phyloP scores from a whole-genome alignment of 2,113 vertebrate genomes.

The Scatophagus argus region DNA sequence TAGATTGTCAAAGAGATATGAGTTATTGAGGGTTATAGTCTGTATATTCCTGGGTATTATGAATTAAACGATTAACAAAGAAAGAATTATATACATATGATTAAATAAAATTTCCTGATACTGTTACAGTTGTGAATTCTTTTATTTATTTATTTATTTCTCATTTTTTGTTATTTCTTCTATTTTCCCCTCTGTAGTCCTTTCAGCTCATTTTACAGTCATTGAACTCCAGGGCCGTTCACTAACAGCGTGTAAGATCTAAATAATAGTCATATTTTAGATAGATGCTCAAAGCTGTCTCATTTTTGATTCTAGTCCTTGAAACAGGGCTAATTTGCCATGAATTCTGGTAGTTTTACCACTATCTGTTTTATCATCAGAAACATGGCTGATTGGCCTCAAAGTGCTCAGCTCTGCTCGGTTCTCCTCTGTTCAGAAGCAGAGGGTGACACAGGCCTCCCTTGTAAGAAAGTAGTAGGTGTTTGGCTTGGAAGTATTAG shows the following conservation, averaged over 20 bases:
- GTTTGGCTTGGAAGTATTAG: background rate
- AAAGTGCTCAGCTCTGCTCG: too few species aligned
- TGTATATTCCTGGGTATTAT: slow-evolving; percentile 87
- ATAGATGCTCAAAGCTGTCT: background rate
- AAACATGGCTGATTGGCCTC: background rate
- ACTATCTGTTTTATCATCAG: too few species aligned
- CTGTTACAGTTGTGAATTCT: slow-evolving; percentile 62
- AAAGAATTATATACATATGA: slow-evolving; percentile 86
- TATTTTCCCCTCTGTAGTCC: background rate
- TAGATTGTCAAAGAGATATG: slow-evolving; percentile 80
- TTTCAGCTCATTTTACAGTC: background rate
- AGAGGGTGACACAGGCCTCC: too few species aligned
- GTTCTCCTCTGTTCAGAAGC: too few species aligned
- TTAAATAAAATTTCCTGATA: slow-evolving; percentile 86
- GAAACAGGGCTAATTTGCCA: background rate
- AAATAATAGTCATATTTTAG: background rate
- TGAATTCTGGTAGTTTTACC: background rate
- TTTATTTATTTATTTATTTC: too few species aligned
- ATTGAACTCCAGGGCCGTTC: background rate
- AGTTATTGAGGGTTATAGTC: slow-evolving; percentile 83
- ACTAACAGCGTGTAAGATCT: too few species aligned
- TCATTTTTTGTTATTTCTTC: too few species aligned
- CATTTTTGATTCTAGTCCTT: background rate
- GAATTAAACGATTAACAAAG: slow-evolving; percentile 84
- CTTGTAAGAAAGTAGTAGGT: too few species aligned